These are phyloP conservation scores for Barypeithes pellucidus DNA, from an alignment of 2,888 invertebrate genomes.

Conservation along the genomic window DNA sequence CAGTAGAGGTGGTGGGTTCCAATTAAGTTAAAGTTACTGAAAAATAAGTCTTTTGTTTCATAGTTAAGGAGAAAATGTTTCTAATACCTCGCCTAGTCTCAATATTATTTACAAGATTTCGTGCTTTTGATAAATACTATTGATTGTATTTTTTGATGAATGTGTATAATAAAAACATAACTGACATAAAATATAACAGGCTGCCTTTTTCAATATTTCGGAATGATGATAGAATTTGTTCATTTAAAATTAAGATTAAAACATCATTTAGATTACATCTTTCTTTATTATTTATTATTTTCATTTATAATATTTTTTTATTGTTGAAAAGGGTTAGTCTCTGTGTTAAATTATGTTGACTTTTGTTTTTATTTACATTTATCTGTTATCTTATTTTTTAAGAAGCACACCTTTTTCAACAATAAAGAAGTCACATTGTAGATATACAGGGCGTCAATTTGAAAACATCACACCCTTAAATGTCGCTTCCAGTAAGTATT, in stretches of 20 bases:
- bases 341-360: conserved; percentile 36
- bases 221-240: not conserved
- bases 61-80: too few relatives aligned
- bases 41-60: too few relatives aligned
- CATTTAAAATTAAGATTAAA: not conserved
- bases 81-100: too few relatives aligned
- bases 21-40: too few relatives aligned
- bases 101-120: too few relatives aligned
- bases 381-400: not conserved
- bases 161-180: conserved; percentile 7
- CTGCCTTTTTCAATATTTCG: conserved; percentile 46
- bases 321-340: conserved; percentile 56
- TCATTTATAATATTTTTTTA: conserved; percentile 35
- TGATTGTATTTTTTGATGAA: not conserved
- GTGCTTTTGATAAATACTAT: too few relatives aligned
- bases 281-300: conserved; percentile 1
- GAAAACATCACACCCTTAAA: too few relatives aligned
- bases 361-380: conserved; percentile 12
- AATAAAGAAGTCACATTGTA: conserved; percentile 49
- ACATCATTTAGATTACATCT: conserved; percentile 15
- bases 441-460: not conserved
- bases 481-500: too few relatives aligned
- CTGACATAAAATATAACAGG: conserved; percentile 35
- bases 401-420: conserved; percentile 53
- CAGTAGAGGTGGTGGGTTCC: too few relatives aligned